phyloP scores from a whole-genome alignment of 2,797 vertebrate species.

The Miichthys miiuy region DNA sequence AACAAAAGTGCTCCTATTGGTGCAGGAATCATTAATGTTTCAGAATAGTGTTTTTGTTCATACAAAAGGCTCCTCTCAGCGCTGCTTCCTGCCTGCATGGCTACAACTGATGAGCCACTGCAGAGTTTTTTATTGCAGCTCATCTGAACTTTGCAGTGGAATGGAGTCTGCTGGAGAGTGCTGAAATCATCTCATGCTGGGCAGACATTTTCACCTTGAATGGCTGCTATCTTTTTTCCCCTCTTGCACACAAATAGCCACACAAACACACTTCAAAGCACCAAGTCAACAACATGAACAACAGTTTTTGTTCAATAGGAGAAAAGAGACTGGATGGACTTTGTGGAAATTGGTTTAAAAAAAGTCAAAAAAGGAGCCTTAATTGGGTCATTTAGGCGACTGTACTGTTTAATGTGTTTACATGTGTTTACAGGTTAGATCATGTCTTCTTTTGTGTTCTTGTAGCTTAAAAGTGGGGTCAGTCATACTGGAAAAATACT shows the following conservation, averaged over 20 bases:
- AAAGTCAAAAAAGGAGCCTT: no score
- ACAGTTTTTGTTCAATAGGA: background rate
- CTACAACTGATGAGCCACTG: conserved; percentile 37
- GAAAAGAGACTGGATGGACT: background rate
- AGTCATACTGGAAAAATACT: no score
- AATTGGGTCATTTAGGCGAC: background rate
- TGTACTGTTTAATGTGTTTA: background rate
- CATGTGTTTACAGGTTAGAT: background rate
- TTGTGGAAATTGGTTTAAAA: background rate
- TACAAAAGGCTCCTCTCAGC: conserved; percentile 16
- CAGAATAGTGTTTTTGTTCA: conserved; percentile 23
- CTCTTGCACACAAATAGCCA: conserved; percentile 12
- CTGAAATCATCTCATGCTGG: conserved; percentile 51
- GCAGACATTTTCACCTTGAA: conserved; percentile 51
- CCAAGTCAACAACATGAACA: background rate
- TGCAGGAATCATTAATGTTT: conserved; percentile 57
- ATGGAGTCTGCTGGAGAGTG: conserved; percentile 38
- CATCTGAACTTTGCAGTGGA: conserved; percentile 52
- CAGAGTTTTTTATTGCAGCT: conserved; percentile 37
- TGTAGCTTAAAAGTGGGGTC: no score
- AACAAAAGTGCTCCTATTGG: conserved; percentile 25
- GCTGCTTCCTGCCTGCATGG: conserved; percentile 15
- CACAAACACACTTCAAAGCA: conserved; percentile 1
- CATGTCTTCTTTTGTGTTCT: no score
- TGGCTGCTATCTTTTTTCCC: conserved; percentile 19